A percentile compares a stretch with the other conserved stretches of the same genome.
Evolutionary conservation across 2,797 vertebrate species (phyloP).

Genomic region (Lutjanus argentimaculatus): DNA sequence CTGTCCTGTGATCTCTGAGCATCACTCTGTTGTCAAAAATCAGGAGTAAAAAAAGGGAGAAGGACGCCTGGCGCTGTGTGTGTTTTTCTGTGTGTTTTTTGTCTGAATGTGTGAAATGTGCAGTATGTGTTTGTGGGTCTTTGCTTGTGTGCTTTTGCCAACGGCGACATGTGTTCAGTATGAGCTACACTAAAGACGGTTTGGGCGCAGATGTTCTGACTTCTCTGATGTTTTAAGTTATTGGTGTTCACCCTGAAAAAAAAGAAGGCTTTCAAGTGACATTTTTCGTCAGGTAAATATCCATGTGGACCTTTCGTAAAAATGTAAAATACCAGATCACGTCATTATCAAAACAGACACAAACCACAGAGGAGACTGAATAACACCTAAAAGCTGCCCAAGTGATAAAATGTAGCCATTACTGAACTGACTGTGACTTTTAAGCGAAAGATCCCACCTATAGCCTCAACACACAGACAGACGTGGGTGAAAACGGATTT

Average conservation of each 20-base stretch:
- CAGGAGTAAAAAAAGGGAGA: neutral
- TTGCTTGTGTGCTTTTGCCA: constrained; percentile 74
- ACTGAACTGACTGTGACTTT: constrained; percentile 71
- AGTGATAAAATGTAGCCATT: constrained; percentile 55
- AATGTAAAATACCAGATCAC: constrained; percentile 59
- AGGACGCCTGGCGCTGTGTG: constrained; percentile 13
- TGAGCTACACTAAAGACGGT: constrained; percentile 50
- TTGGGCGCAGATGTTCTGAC: constrained; percentile 33
- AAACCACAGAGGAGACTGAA: constrained; percentile 70
- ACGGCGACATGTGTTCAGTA: constrained; percentile 55
- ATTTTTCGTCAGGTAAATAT: constrained; percentile 10
- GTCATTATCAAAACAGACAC: constrained; percentile 68
- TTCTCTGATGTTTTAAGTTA: constrained; percentile 18
- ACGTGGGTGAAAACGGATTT: constrained; percentile 41
- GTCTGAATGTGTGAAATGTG: constrained; percentile 72
- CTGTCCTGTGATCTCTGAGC: neutral
- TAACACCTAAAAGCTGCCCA: constrained; percentile 68
- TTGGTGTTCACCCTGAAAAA: constrained; percentile 9
- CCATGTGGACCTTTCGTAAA: constrained; percentile 36
- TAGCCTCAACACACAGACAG: constrained; percentile 73
- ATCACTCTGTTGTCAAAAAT: neutral
- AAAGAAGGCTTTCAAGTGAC: neutral
- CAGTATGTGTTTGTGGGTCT: constrained; percentile 60
- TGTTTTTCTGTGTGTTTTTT: constrained; percentile 29
- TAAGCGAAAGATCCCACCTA: constrained; percentile 68